These are phyloP conservation scores for Parasteatoda tepidariorum DNA, from an alignment of 1,140 invertebrate genomes.

Conservation along the genomic window DNA sequence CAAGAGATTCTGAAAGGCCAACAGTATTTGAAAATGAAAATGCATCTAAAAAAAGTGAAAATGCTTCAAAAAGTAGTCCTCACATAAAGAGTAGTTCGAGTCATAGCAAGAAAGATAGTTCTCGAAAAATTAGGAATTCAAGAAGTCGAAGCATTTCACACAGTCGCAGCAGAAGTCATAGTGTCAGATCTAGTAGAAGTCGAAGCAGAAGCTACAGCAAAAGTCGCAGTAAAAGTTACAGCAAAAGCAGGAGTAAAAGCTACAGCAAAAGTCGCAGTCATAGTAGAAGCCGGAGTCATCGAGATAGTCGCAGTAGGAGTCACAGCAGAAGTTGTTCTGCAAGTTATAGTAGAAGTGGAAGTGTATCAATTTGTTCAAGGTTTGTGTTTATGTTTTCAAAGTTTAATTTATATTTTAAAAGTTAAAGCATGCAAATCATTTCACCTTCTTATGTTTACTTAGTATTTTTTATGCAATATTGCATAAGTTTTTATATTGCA, in stretches of 20 bases:
- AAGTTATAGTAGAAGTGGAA: slow-evolving; percentile 57
- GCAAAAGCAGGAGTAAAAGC: slow-evolving; percentile 33
- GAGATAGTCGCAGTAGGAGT: slow-evolving; percentile 40
- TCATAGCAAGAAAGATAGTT: background rate
- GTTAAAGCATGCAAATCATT: too few relatives aligned
- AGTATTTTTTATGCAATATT: too few relatives aligned
- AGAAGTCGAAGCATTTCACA: slow-evolving; percentile 15
- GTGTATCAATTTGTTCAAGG: slow-evolving; percentile 49
- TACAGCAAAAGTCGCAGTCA: slow-evolving; percentile 22
- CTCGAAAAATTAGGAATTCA: background rate
- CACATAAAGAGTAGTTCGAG: background rate
- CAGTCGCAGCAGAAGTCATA: slow-evolving; percentile 13
- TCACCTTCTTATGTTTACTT: too few relatives aligned
- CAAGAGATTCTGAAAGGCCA: too few relatives aligned
- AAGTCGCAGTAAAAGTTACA: slow-evolving; percentile 48
- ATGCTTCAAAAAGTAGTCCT: background rate
- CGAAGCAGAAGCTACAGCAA: background rate
- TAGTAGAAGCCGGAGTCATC: slow-evolving; percentile 11
- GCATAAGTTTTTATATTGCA: too few relatives aligned
- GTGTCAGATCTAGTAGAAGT: slow-evolving; percentile 21
- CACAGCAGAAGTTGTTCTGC: slow-evolving; percentile 36
- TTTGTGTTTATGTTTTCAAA: slow-evolving; percentile 10
- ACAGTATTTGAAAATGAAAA: background rate
- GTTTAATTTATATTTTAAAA: too few relatives aligned
- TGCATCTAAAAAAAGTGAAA: background rate